Conservation (phyloP, 2,797 vertebrate genomes). For the Cirrhinus molitorella region DNA sequence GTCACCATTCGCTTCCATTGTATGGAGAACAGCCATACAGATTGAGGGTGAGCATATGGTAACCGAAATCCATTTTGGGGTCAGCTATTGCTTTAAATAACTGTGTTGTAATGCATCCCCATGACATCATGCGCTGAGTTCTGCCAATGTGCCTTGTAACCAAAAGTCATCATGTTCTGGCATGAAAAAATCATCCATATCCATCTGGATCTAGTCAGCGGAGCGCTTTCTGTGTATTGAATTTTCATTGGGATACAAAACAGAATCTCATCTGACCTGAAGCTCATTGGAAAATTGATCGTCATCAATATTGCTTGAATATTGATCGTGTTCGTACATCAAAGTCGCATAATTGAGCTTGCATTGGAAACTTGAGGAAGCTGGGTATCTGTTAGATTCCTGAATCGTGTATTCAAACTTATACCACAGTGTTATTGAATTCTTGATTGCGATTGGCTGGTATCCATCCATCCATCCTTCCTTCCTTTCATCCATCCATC, state of each 20-base stretch:
- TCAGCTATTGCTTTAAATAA: neutral
- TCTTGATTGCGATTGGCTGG: neutral
- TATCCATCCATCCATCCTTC: neutral
- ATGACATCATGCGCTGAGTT: slow-evolving; percentile 21
- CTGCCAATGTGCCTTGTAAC: neutral
- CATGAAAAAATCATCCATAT: neutral
- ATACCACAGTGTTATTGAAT: neutral
- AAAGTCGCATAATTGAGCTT: neutral
- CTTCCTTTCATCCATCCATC: neutral
- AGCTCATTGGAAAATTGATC: slow-evolving; percentile 33
- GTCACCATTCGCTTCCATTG: neutral
- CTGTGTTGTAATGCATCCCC: slow-evolving; percentile 1
- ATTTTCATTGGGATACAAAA: slow-evolving; percentile 46
- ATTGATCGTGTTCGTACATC: slow-evolving; percentile 10
- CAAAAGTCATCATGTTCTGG: neutral
- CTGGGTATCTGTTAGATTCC: neutral
- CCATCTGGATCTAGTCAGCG: slow-evolving; percentile 29
- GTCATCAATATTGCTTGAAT: neutral
- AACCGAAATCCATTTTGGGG: neutral
- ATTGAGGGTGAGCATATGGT: neutral
- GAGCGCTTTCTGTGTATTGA: slow-evolving; percentile 38
- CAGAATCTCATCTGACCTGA: slow-evolving; percentile 22
- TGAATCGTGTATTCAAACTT: neutral
- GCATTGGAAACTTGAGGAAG: slow-evolving; percentile 2
- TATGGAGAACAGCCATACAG: neutral